Conservation (phyloP, 2,113 vertebrate species). For the Dendropsophus ebraccatus region DNA sequence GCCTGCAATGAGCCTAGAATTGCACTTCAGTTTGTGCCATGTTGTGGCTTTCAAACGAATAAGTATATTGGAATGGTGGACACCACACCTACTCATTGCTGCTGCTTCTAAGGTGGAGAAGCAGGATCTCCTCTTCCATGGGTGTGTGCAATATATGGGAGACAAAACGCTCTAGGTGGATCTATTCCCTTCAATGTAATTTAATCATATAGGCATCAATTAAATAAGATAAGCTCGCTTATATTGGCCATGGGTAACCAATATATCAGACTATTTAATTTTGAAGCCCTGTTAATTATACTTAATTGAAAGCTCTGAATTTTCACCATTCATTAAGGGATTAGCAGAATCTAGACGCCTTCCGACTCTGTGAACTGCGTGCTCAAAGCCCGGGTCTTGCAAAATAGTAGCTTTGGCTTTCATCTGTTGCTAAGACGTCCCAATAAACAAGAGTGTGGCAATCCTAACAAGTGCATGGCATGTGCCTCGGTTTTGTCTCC, state of each 20-base stretch:
- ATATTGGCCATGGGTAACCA: not conserved
- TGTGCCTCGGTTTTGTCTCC: not conserved
- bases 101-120: too few species aligned
- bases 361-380: not conserved
- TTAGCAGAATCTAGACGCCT: not conserved
- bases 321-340: not conserved
- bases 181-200: too few species aligned
- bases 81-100: too few species aligned
- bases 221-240: not conserved
- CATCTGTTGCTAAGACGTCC: constrained; percentile 42
- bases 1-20: too few species aligned
- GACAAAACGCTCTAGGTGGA: too few species aligned
- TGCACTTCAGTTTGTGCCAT: too few species aligned
- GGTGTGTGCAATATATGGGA: too few species aligned
- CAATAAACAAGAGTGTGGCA: constrained; percentile 46
- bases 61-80: too few species aligned
- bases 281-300: not conserved
- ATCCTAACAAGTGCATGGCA: constrained; percentile 35
- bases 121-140: too few species aligned
- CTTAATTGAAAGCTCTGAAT: not conserved
- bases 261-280: not conserved
- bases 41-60: too few species aligned
- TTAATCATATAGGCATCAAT: not conserved
- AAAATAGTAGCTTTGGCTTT: constrained; percentile 55
- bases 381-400: constrained; percentile 35